A percentile compares a stretch with the other conserved stretches of the same genome.
These are phyloP conservation scores for Hystrix brachyura DNA, from an alignment of 2,113 vertebrate species.

Conservation along the genomic window DNA sequence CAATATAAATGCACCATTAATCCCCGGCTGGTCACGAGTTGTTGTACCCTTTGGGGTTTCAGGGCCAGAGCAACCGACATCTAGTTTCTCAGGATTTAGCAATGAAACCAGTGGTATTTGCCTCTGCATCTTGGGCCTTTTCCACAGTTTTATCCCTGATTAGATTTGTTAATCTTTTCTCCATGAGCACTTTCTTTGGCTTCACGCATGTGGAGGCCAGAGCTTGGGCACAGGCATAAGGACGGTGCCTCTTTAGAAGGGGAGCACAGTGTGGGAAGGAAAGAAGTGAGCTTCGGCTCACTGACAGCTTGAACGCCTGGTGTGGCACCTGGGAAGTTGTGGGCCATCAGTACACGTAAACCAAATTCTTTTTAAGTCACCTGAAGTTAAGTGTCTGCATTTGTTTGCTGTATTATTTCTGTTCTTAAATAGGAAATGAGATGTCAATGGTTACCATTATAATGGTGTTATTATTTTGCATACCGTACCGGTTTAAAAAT, in stretches of 20 bases:
- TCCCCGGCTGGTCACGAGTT: constrained; percentile 75
- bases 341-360: not conserved
- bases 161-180: constrained; percentile 1
- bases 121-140: constrained; percentile 30
- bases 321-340: not conserved
- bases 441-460: too few species aligned
- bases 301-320: not conserved
- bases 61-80: not conserved
- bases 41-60: constrained; percentile 63
- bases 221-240: not conserved
- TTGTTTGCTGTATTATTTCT: not conserved
- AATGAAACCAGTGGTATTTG: not conserved
- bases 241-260: not conserved
- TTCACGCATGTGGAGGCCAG: not conserved
- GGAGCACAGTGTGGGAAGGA: not conserved
- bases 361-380: not conserved
- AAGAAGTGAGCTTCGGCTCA: not conserved
- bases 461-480: not conserved
- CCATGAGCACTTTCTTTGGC: not conserved
- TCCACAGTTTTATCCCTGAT: not conserved
- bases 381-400: not conserved
- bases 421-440: not conserved
- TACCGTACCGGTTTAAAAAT: not conserved
- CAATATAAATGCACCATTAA: constrained; percentile 81
- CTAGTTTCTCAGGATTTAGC: constrained; percentile 66